These are phyloP conservation scores for Congeria kusceri DNA, from an alignment of 2,888 invertebrate genomes.

Conservation along the genomic window DNA sequence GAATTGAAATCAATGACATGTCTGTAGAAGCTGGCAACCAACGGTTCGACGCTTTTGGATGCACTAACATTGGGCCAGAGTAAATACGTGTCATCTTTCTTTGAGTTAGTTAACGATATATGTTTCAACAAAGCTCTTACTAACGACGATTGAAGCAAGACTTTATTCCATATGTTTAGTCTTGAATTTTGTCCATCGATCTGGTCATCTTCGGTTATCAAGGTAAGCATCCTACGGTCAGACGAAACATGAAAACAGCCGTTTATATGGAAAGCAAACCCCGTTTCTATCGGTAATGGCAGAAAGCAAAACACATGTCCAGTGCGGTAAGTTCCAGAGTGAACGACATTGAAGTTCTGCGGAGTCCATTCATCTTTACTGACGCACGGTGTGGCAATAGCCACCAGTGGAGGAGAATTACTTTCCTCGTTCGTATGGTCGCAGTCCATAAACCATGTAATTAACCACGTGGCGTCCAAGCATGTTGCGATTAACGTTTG, in stretches of 20 bases:
- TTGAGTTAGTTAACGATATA: not conserved
- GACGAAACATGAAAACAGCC: conserved; percentile 81
- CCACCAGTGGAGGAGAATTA: conserved; percentile 67
- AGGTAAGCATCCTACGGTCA: conserved; percentile 73
- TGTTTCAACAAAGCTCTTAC: conserved; percentile 53
- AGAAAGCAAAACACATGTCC: conserved; percentile 80
- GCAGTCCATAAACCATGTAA: no score
- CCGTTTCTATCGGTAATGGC: conserved; percentile 77
- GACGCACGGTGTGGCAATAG: conserved; percentile 71
- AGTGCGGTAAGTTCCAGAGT: conserved; percentile 61
- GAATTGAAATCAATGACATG: not conserved
- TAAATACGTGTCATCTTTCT: no score
- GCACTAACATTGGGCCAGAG: no score
- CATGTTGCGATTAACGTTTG: no score
- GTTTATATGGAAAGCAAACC: conserved; percentile 80
- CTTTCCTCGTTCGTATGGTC: conserved; percentile 13
- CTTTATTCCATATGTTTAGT: conserved; percentile 57
- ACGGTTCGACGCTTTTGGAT: not conserved
- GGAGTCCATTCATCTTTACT: not conserved
- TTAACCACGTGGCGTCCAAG: no score
- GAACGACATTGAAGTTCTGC: not conserved
- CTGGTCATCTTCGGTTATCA: conserved; percentile 78
- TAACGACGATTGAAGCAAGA: conserved; percentile 51
- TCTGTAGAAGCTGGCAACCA: conserved; percentile 15
- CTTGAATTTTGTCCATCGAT: not conserved